Conservation (phyloP, 2,797 vertebrate genomes). For the Urosaurus nigricauda region DNA sequence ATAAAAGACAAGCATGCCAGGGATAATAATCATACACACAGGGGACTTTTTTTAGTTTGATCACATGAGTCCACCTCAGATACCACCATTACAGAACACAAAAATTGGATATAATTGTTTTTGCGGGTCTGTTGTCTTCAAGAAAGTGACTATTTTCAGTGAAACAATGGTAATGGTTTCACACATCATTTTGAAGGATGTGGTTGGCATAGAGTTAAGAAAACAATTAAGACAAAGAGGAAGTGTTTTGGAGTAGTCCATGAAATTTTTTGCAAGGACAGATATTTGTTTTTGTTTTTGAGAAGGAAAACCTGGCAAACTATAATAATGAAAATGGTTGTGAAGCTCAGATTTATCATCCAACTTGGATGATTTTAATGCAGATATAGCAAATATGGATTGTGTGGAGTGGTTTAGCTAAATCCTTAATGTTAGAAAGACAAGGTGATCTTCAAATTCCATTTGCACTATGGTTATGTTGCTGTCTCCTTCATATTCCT, state of each 20-base stretch:
- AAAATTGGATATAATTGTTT: not conserved
- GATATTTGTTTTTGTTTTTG: not conserved
- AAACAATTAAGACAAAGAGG: not conserved
- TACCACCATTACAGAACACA: too few species aligned
- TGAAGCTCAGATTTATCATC: slow-evolving; percentile 21
- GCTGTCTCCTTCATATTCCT: slow-evolving; percentile 65
- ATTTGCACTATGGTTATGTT: slow-evolving; percentile 62
- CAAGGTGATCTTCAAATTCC: slow-evolving; percentile 74
- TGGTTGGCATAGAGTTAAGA: not conserved
- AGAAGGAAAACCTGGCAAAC: slow-evolving; percentile 32
- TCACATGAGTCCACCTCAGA: not conserved
- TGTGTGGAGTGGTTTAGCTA: slow-evolving; percentile 54
- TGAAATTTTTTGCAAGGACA: slow-evolving; percentile 25
- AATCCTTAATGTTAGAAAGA: slow-evolving; percentile 58
- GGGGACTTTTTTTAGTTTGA: not conserved
- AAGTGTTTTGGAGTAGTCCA: not conserved
- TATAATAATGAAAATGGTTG: slow-evolving; percentile 46
- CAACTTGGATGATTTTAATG: slow-evolving; percentile 61
- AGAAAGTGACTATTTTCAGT: not conserved
- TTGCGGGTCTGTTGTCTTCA: not conserved
- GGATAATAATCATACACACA: too few species aligned
- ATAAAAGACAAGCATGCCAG: not conserved
- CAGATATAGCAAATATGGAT: slow-evolving; percentile 29
- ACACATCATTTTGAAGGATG: not conserved
- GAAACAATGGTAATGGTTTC: not conserved